Evolutionary conservation across 2,888 invertebrate species (phyloP), one percentile per base, ranked within the genome.

Genomic region (Eupithecia vulgata): DNA sequence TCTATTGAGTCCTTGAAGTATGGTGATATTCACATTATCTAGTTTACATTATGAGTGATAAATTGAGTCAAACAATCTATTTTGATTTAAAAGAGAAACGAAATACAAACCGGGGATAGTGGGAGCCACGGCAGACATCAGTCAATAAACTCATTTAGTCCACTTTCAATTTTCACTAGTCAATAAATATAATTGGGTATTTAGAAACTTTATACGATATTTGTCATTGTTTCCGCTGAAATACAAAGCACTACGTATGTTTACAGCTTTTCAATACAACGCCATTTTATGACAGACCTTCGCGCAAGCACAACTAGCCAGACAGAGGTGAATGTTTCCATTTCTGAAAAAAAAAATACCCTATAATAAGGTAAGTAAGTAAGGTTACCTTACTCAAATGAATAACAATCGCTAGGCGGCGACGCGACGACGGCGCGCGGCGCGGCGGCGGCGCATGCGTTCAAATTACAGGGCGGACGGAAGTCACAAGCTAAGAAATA

Each of bases 91-190:
- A 65, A 7, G 21, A 64, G 12, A 25, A 40, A 21, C 40, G 40
- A 77, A 76, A 80, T 82, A 92, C 93, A 79, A 89, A 94, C 94
- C 94, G 93, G 94, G 92, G 90, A 94, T 93, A 92, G 89, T 94
- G 88, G 94, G 93, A 90, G 94, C 94, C 92, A 94, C 90, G 93
- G 94, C 91, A 94, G 94, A 94, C 94, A 94, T 94, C 93, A 88
- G 94, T 93, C 93, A 92, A 88, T 88, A 93, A 92, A 93, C 90
- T 93, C 94, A 94, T 94, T 65, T 85, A 92, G 94, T 92, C 85
- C 89, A 89, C 91, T 85, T 87, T 91, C 83, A 85, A 84, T 81
- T 88, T 83, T 84, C 88, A 88, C 89, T 87, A 83, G 71, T 75
- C 80, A 84, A 82, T 82, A 78, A 79, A 78, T 87, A 82, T 37